Evolutionary conservation across 2,888 invertebrate genomes (phyloP).

Genomic region (Amiota minor): DNA sequence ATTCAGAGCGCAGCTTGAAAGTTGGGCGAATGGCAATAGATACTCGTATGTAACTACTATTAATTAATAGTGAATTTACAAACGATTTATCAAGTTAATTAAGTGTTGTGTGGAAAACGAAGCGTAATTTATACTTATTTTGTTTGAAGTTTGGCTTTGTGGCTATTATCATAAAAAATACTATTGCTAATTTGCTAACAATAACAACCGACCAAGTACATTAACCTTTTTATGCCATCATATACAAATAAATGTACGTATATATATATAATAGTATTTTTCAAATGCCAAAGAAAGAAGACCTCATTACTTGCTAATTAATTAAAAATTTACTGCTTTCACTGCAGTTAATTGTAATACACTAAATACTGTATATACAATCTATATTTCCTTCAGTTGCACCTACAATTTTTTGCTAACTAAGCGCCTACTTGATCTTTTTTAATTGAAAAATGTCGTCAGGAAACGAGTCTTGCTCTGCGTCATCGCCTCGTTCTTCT

Average conservation of each 20-base stretch:
- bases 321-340: constrained; percentile 7
- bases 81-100: constrained; percentile 66
- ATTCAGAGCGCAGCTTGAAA: not conserved
- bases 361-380: too few species aligned
- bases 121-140: constrained; percentile 14
- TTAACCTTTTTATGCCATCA: constrained; percentile 8
- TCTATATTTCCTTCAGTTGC: too few species aligned
- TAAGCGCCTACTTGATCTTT: constrained; percentile 66
- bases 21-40: constrained; percentile 8
- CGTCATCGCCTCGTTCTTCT: not conserved
- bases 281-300: not conserved
- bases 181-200: constrained; percentile 63
- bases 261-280: not conserved
- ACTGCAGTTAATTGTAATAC: not conserved
- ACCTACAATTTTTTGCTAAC: constrained; percentile 39
- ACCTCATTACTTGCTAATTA: not conserved
- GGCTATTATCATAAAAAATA: constrained; percentile 13
- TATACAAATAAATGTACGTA: not conserved
- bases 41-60: not conserved
- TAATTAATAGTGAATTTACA: constrained; percentile 55
- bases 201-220: constrained; percentile 26
- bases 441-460: constrained; percentile 70
- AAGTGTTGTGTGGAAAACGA: constrained; percentile 48
- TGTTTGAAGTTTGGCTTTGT: constrained; percentile 23
- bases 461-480: constrained; percentile 42